Percentiles rank a stretch among this genome's conserved stretches.
Conservation (phyloP, 2,888 invertebrate genomes). For the Carabus problematicus region DNA sequence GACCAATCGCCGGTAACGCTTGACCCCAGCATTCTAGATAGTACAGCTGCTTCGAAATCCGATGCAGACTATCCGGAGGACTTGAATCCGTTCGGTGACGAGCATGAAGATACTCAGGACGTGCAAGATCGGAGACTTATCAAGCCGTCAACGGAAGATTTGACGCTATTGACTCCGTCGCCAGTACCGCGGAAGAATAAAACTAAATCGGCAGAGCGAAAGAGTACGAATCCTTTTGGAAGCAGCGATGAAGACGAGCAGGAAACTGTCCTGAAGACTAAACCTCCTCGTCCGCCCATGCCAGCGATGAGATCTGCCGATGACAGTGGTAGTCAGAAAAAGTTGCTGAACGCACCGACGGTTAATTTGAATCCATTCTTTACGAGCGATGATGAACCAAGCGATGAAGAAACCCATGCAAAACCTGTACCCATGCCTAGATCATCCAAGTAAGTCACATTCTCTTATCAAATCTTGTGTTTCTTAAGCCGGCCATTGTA, state of each 20-base stretch:
- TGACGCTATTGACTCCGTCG: constrained; percentile 20
- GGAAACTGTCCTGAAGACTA: constrained; percentile 48
- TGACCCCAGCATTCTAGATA: constrained; percentile 7
- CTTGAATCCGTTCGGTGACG: constrained; percentile 84
- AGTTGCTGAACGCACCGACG: constrained; percentile 56
- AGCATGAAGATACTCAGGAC: constrained; percentile 62
- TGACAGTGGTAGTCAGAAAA: constrained; percentile 33
- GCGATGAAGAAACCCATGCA: constrained; percentile 57
- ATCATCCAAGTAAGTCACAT: constrained; percentile 40
- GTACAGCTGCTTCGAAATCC: constrained; percentile 27
- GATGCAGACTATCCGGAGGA: constrained; percentile 72
- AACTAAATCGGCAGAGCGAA: constrained; percentile 7
- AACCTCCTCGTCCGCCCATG: constrained; percentile 59
- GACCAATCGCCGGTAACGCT: constrained; percentile 14
- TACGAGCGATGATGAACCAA: constrained; percentile 73
- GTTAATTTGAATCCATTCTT: constrained; percentile 74
- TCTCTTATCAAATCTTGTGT: neutral
- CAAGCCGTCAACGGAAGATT: constrained; percentile 24
- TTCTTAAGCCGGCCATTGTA: too few relatives aligned
- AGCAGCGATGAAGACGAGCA: constrained; percentile 70
- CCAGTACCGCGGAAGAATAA: neutral
- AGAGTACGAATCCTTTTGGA: constrained; percentile 73
- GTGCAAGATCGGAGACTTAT: constrained; percentile 5
- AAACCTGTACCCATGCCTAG: constrained; percentile 62
- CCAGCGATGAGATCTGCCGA: constrained; percentile 40